These are phyloP conservation scores for Eurytoma adleriae DNA, from an alignment of 2,888 invertebrate genomes.

Conservation along the genomic window DNA sequence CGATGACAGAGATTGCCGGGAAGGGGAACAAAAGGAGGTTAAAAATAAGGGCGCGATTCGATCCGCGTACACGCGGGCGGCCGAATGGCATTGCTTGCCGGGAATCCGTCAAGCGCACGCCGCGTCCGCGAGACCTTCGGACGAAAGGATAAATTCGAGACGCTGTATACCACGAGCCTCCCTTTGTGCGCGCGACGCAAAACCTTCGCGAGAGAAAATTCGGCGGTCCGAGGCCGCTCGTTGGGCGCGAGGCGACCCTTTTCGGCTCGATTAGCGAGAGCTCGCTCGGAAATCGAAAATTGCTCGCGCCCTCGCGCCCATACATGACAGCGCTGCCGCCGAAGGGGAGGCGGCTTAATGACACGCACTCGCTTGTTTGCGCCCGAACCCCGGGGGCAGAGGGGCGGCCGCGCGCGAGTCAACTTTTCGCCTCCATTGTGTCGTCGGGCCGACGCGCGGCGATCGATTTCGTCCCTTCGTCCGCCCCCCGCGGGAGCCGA, in stretches of 20 bases:
- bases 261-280: constrained; percentile 48
- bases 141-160: not conserved
- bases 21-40: not conserved
- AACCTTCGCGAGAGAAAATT: not conserved
- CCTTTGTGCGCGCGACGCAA: not conserved
- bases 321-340: not conserved
- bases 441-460: constrained; percentile 4
- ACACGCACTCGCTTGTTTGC: not conserved
- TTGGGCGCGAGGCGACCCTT: constrained; percentile 51
- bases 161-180: not conserved
- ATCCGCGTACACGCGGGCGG: constrained; percentile 18
- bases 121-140: not conserved
- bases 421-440: constrained; percentile 29
- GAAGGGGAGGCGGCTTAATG: constrained; percentile 13
- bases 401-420: constrained; percentile 13
- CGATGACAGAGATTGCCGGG: no score
- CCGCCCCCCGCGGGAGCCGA: not conserved
- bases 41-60: constrained; percentile 2
- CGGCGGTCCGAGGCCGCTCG: not conserved
- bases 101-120: constrained; percentile 37
- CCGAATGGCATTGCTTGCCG: constrained; percentile 9
- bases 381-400: no score
- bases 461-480: constrained; percentile 33
- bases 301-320: constrained; percentile 22
- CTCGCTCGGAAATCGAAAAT: constrained; percentile 52